phyloP scores from a whole-genome alignment of 2,888 invertebrate species.

The Drosophila engyochracea region DNA sequence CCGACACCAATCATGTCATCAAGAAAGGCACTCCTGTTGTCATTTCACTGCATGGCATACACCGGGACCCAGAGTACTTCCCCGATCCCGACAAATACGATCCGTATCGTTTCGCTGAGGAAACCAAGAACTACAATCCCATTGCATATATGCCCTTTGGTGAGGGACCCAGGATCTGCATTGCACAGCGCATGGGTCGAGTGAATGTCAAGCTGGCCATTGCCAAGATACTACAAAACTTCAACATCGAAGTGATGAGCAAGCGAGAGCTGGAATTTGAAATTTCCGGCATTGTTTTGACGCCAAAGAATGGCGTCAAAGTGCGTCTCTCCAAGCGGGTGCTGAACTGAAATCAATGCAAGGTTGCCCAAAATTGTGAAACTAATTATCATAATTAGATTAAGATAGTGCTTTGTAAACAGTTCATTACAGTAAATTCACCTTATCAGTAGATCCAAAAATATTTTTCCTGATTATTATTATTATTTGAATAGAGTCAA shows the following conservation, averaged over 20 bases:
- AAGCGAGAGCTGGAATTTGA: conserved; percentile 75
- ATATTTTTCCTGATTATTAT: conserved; percentile 1
- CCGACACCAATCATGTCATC: conserved; percentile 78
- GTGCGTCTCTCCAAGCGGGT: conserved; percentile 65
- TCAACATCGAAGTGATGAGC: conserved; percentile 69
- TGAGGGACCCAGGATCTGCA: conserved; percentile 84
- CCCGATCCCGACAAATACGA: conserved; percentile 84
- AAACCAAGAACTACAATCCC: conserved; percentile 73
- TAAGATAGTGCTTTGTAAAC: not conserved
- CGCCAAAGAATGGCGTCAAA: conserved; percentile 76
- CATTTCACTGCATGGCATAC: conserved; percentile 83
- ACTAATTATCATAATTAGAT: not conserved
- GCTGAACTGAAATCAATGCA: not conserved
- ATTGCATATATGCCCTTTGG: conserved; percentile 84
- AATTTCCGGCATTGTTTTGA: conserved; percentile 60
- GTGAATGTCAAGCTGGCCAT: conserved; percentile 77
- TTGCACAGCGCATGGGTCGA: conserved; percentile 82
- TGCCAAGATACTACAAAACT: conserved; percentile 72
- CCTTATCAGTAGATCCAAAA: conserved; percentile 24
- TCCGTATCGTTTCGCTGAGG: conserved; percentile 84
- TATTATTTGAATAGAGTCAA: conserved; percentile 46
- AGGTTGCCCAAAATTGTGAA: conserved; percentile 11
- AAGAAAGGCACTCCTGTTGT: conserved; percentile 83
- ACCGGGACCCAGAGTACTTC: conserved; percentile 84
- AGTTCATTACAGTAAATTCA: conserved; percentile 12